Evolutionary conservation across 2,113 vertebrate species (phyloP).

Genomic region (Tricholaema leucomelas): DNA sequence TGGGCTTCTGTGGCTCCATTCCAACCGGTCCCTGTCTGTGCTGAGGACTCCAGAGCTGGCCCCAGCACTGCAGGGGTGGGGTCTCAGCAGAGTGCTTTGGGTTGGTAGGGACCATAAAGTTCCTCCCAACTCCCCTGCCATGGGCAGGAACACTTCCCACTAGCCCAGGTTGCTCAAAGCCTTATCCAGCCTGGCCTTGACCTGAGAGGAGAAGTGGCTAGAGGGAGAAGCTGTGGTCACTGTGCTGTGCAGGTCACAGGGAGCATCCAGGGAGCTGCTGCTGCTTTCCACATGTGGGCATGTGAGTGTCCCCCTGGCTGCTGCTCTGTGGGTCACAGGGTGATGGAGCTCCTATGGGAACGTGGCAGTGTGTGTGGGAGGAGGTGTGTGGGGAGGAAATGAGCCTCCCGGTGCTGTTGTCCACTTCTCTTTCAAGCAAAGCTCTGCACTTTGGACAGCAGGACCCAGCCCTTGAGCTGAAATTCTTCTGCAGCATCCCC

Average conservation of each 20-base stretch:
- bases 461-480: not conserved
- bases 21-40: too few relatives aligned
- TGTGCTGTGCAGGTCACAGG: fast-evolving
- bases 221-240: not conserved
- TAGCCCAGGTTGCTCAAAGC: not conserved
- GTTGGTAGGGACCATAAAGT: not conserved
- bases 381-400: not conserved
- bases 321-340: not conserved
- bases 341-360: slow-evolving; percentile 10
- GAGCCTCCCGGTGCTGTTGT: not conserved
- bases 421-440: not conserved
- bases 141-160: not conserved
- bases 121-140: not conserved
- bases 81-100: too few relatives aligned
- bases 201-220: not conserved
- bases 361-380: not conserved
- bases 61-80: too few relatives aligned
- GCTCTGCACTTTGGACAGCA: not conserved
- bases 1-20: too few relatives aligned
- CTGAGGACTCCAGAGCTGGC: too few relatives aligned
- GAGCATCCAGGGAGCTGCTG: fast-evolving
- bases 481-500: fast-evolving
- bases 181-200: not conserved
- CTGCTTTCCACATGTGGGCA: not conserved
- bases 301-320: not conserved